Conservation (phyloP, 2,797 vertebrate genomes). For the Antennarius maculatus region DNA sequence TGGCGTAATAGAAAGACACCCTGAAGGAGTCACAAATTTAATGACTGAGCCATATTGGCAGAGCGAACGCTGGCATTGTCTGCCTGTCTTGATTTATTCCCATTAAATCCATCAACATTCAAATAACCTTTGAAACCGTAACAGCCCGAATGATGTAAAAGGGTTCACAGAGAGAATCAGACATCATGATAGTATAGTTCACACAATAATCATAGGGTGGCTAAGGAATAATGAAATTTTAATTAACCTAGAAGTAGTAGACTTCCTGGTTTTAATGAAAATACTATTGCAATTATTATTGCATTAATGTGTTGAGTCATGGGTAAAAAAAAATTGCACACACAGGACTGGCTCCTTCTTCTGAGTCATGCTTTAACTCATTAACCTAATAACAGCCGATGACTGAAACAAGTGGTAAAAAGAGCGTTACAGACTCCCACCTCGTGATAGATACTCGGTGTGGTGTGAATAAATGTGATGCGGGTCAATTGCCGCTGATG, state of each 20-base stretch:
- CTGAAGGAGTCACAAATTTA: conserved; percentile 45
- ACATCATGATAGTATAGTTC: conserved; percentile 14
- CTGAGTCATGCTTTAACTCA: neutral
- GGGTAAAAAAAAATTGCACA: neutral
- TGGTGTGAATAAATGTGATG: conserved; percentile 25
- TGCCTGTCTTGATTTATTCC: conserved; percentile 47
- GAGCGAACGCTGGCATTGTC: conserved; percentile 41
- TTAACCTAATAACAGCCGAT: neutral
- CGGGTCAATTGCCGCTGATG: conserved; percentile 19
- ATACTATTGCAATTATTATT: no score
- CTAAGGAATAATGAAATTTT: conserved; percentile 4
- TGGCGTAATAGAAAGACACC: conserved; percentile 44
- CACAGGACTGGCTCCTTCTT: neutral
- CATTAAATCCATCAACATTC: conserved; percentile 55
- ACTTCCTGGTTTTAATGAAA: neutral
- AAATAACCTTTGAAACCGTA: conserved; percentile 32
- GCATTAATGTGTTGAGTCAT: neutral
- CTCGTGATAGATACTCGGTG: conserved; percentile 4
- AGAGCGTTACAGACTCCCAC: conserved; percentile 1
- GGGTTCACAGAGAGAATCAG: conserved; percentile 6
- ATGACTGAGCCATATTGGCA: conserved; percentile 40
- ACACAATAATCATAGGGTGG: neutral
- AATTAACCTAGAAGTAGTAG: neutral
- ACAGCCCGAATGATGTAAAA: conserved; percentile 33
- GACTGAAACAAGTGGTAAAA: neutral